Percentiles rank a stretch among this genome's conserved stretches.
These are phyloP conservation scores for Grammomys dolichurus DNA, from an alignment of 2,113 vertebrate genomes.

Conservation along the genomic window DNA sequence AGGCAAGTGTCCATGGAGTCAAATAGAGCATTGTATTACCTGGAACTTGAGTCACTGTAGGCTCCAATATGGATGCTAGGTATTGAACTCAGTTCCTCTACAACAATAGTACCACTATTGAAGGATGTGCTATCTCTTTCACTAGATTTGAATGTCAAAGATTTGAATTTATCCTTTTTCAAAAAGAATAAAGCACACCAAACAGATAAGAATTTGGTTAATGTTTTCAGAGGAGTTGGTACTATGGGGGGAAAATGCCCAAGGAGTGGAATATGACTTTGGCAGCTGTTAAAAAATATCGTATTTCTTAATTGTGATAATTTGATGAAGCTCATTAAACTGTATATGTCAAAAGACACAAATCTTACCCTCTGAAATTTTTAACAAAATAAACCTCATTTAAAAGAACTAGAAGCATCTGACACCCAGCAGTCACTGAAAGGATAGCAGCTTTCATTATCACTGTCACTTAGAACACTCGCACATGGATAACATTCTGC, in stretches of 20 bases:
- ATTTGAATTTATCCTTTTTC: not conserved
- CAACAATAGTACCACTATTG: not conserved
- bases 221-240: not conserved
- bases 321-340: constrained; percentile 7
- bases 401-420: constrained; percentile 2
- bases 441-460: not conserved
- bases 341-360: not conserved
- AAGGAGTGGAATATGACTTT: not conserved
- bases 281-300: not conserved
- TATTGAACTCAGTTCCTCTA: not conserved
- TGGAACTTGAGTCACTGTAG: too few relatives aligned
- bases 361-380: not conserved
- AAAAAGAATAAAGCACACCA: not conserved
- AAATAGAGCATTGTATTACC: too few relatives aligned
- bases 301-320: not conserved
- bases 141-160: not conserved
- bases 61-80: too few relatives aligned
- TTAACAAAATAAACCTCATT: not conserved
- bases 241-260: not conserved
- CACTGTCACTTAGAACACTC: not conserved
- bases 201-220: not conserved
- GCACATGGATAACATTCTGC: not conserved
- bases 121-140: not conserved
- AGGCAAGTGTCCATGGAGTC: too few relatives aligned
- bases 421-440: not conserved